Base-by-base conservation (phyloP, 37 sponge, comb jelly and placozoan genomes). In the Spongia lamella region DNA sequence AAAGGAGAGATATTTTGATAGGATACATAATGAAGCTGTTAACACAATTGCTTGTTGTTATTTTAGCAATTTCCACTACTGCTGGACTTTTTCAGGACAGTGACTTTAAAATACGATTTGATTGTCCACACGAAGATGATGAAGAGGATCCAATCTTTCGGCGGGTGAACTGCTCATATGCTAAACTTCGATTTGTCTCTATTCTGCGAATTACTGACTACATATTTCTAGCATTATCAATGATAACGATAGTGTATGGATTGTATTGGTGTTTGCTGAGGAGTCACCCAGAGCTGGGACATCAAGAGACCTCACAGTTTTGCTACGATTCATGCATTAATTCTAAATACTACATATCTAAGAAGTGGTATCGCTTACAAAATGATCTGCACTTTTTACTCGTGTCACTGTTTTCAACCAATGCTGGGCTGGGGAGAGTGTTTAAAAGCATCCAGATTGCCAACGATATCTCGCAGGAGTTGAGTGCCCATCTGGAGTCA, bases 371-470 rank as follows among this genome's bases (percentile, higher is more conserved):
- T 24, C 47, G 47, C 5, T n/a, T 68, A 4, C 37, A 24, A 43
- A 49, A 26, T 1, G 70, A 68, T 24, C 25, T 68, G 30, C 43
- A 68, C 30, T 68, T 68, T 26, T 29, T 68, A 39, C 13, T 68
- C 5, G 40, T 68, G 26, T 27, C 29, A 33, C 70, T 68, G 24
- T 68, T 68, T 68, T 7, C 52, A 7, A 43, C 70, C 3, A 43
- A 68, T 49, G 70, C 70, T 24, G 70, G 66, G 25, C 40, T 43
- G 17, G 70, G 70, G 6, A 68, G 43, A 39, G 43, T 68, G 29
- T 68, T 47, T 49, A 68, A 68, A 39, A 43, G 43, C 40, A 26
- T 68, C 2, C 70, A 68, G 22, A 43, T 68, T 36, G 38, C 52
- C 26, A 43, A 68, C 11, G 19, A 68, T 38, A 43, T 43, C 47